Percentiles rank a stretch among this genome's conserved stretches.
These are phyloP conservation scores for Microtus richardsoni DNA, from an alignment of 2,113 vertebrate species.

Conservation along the genomic window DNA sequence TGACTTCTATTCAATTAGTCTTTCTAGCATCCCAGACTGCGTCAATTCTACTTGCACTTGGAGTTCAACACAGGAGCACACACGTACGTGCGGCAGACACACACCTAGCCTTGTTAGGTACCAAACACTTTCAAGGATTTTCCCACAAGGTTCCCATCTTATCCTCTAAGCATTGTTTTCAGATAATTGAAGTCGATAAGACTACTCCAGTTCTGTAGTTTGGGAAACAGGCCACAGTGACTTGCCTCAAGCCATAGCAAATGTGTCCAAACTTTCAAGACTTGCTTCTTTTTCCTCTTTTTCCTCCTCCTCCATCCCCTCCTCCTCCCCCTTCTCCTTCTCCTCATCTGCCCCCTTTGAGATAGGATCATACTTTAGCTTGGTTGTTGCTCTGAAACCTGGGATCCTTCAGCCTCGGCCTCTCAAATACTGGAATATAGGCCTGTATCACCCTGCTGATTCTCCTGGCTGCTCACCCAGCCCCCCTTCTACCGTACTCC, in stretches of 20 bases:
- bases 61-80: slow-evolving; percentile 1
- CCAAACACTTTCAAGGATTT: background rate
- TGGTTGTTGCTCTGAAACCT: background rate
- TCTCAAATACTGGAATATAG: background rate
- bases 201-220: background rate
- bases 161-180: background rate
- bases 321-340: too few relatives aligned
- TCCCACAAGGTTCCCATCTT: background rate
- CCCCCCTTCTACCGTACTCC: background rate
- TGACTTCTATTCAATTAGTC: background rate
- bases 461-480: background rate
- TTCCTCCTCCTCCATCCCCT: background rate
- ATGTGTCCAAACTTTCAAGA: background rate
- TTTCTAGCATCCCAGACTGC: background rate
- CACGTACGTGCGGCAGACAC: background rate
- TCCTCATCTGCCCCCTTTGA: background rate
- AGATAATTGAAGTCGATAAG: background rate
- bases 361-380: background rate
- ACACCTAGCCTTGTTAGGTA: background rate
- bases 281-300: background rate
- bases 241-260: background rate
- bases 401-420: background rate
- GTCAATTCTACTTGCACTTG: background rate
- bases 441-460: background rate
- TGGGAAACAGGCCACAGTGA: slow-evolving; percentile 12